Evolutionary conservation across 2,888 invertebrate genomes (phyloP).

Genomic region (Bimastos eiseni): DNA sequence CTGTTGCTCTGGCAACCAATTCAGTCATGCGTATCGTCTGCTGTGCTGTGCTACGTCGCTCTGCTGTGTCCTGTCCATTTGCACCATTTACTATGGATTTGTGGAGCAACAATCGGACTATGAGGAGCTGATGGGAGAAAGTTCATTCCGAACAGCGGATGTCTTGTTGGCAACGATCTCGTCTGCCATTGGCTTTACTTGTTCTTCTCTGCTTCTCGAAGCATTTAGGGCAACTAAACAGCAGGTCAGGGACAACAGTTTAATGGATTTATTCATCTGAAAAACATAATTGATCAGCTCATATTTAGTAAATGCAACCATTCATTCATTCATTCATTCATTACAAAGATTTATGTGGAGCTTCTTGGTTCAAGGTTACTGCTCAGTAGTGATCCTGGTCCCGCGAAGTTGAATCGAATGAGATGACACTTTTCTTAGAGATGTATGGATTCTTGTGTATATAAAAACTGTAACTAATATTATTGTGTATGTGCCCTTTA

Average conservation of each 20-base stretch:
- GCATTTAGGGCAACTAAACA: not conserved
- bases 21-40: slow-evolving; percentile 13
- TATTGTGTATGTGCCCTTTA: too few species aligned
- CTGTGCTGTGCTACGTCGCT: not conserved
- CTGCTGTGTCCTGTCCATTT: not conserved
- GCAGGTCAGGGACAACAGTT: slow-evolving; percentile 7
- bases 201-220: slow-evolving; percentile 1
- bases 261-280: too few species aligned
- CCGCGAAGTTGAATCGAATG: too few species aligned
- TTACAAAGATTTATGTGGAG: too few species aligned
- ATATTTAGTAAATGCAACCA: not conserved
- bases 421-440: too few species aligned
- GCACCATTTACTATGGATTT: slow-evolving; percentile 20
- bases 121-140: slow-evolving; percentile 23
- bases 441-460: too few species aligned
- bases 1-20: not conserved
- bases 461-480: too few species aligned
- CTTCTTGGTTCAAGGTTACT: too few species aligned
- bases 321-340: too few species aligned
- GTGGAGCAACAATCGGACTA: not conserved
- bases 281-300: not conserved
- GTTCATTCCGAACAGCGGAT: not conserved
- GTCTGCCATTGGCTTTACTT: not conserved
- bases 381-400: too few species aligned
- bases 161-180: not conserved